A percentile compares a stretch with the other conserved stretches of the same genome.
Evolutionary conservation across 1,140 invertebrate genomes (phyloP).

Genomic region (Rhyacophila brunnea): DNA sequence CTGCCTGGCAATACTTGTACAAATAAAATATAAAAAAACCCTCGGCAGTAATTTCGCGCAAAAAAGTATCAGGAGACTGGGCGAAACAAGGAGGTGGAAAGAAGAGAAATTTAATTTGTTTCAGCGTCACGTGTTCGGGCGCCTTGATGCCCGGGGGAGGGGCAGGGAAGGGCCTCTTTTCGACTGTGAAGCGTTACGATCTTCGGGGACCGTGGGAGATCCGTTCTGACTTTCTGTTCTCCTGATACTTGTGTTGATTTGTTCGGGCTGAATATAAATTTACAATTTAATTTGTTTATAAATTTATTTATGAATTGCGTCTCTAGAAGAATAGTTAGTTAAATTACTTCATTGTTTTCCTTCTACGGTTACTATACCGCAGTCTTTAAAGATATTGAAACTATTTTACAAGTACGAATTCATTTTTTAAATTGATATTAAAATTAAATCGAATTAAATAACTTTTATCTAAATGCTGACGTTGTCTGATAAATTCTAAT

Average conservation of each 20-base stretch:
- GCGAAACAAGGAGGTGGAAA: slow-evolving; percentile 3
- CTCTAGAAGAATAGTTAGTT: too few relatives aligned
- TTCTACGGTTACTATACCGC: too few relatives aligned
- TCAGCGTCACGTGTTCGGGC: slow-evolving; percentile 1
- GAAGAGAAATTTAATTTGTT: slow-evolving; percentile 3
- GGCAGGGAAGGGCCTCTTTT: background rate
- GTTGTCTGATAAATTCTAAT: too few relatives aligned
- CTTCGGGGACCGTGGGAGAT: background rate
- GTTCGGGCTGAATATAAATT: too few relatives aligned
- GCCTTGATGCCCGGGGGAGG: background rate
- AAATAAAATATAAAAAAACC: background rate
- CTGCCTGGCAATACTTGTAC: background rate
- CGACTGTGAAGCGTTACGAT: background rate
- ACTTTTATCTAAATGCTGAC: too few relatives aligned
- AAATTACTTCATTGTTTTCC: too few relatives aligned
- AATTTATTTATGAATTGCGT: too few relatives aligned
- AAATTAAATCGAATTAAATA: too few relatives aligned
- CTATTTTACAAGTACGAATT: too few relatives aligned
- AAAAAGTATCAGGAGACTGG: slow-evolving; percentile 2
- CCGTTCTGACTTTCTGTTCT: background rate
- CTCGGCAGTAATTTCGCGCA: background rate
- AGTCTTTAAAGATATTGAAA: too few relatives aligned
- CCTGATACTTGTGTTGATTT: background rate
- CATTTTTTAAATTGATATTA: too few relatives aligned
- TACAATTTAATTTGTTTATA: too few relatives aligned